phyloP scores from a whole-genome alignment of 1,140 invertebrate species.

The Neodiprion pinetum region DNA sequence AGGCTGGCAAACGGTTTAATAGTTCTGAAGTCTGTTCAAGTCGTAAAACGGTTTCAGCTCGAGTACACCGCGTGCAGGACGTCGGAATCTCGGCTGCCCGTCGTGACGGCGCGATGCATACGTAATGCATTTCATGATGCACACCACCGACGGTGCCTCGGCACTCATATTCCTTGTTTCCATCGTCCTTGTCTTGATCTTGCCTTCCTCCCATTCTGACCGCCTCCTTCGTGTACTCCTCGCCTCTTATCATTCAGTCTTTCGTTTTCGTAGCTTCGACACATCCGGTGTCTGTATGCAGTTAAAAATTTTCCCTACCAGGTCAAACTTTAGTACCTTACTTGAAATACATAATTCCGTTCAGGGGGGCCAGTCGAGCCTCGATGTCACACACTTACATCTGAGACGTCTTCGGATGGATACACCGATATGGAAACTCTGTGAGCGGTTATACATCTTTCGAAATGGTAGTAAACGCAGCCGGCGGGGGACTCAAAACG shows the following conservation, averaged over 20 bases:
- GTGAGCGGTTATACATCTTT: not conserved
- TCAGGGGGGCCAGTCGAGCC: too few relatives aligned
- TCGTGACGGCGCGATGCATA: conserved; percentile 36
- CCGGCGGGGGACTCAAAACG: not conserved
- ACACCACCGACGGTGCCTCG: conserved; percentile 17
- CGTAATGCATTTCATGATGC: conserved; percentile 35
- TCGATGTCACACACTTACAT: too few relatives aligned
- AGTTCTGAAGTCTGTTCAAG: not conserved
- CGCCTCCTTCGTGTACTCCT: not conserved
- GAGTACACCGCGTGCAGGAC: conserved; percentile 29
- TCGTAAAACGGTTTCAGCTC: conserved; percentile 27
- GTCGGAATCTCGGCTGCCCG: conserved; percentile 34
- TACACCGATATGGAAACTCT: too few relatives aligned
- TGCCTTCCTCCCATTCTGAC: not conserved
- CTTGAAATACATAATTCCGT: too few relatives aligned
- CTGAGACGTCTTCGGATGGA: too few relatives aligned
- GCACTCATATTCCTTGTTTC: not conserved
- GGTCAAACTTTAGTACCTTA: too few relatives aligned
- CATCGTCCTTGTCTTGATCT: not conserved
- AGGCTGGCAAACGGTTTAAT: not conserved
- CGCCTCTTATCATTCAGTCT: not conserved
- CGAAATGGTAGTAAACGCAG: not conserved
- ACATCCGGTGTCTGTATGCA: too few relatives aligned
- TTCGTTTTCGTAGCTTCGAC: not conserved
- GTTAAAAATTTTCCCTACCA: too few relatives aligned